Base-by-base conservation (phyloP, 1,140 invertebrate species). In the Episyrphus balteatus region DNA sequence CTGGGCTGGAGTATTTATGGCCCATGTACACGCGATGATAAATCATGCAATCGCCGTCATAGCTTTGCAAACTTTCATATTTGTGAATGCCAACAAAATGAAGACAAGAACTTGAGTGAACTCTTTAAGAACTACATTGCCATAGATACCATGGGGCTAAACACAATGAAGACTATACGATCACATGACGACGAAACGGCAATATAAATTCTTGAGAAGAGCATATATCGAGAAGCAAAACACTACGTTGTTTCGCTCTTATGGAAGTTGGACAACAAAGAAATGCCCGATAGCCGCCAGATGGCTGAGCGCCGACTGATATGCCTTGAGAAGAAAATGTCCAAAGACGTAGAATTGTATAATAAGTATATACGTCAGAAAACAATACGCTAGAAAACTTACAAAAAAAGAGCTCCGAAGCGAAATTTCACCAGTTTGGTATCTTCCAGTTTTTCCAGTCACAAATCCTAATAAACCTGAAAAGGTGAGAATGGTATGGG, bases 401-500 rank as follows among this genome's bases (percentile, higher is more conserved):
- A 26, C 3, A 5, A 26, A 26, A 26, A 39, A n/a, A 46, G 32
- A 39, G 13, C 2, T 14, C 11, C 17, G 10, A 46, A 31, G 26
- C 3, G 34, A 38, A 26, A 13, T 10, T 46, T 38, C 30, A 31
- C 39, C 9, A 6, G 9, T 8, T 38, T n/a, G 5, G 44, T 36
- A 26, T 46, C 38, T 18, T 15, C 44, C 13, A 26, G 14, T 40
- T 12, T 19, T 13, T 13, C 36, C 44, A 8, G 17, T 10, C 1
- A 34, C 31, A n/a, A n/a, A 31, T 14, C 10, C n/a, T 14, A 19
- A 26, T 10, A 5, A 31, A 19, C 8, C 42, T n/a, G 9, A n/a
- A 9, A 15, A 13, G n/a, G 36, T 46, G 15, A 26, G 59, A 14
- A 13, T 61, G 1, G 62, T 65, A 0, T 57, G 57, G 32, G 62